Evolutionary conservation across 30 jellyfish, hydroid and myxozoan species (phyloP).

Genomic region (Aurelia aurita): DNA sequence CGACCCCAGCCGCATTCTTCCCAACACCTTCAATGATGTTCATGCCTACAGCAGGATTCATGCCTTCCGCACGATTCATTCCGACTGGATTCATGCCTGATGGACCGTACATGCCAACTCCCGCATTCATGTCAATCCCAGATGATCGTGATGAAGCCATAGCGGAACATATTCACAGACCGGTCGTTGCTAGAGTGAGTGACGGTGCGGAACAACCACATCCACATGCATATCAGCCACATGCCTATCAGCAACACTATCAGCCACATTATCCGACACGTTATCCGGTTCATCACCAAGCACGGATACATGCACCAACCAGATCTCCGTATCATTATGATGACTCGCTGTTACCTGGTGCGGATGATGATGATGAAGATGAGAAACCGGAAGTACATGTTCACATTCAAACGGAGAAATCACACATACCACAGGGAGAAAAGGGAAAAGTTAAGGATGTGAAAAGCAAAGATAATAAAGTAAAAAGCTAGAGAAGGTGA

Average conservation of each 20-base stretch:
- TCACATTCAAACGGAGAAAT: slow-evolving; percentile 95
- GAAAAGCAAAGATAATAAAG: background rate
- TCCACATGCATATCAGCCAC: slow-evolving; percentile 8
- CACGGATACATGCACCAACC: slow-evolving; percentile 36
- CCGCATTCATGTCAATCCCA: background rate
- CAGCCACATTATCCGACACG: background rate
- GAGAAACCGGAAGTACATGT: slow-evolving; percentile 99
- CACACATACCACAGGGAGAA: slow-evolving; percentile 73
- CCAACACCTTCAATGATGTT: slow-evolving; percentile 66
- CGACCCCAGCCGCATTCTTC: slow-evolving; percentile 55
- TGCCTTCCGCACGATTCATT: slow-evolving; percentile 33
- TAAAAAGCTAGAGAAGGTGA: too few species aligned
- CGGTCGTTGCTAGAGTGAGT: slow-evolving; percentile 8
- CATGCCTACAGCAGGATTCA: slow-evolving; percentile 22
- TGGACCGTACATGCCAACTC: slow-evolving; percentile 46
- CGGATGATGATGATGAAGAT: slow-evolving; percentile 85
- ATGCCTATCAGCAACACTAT: background rate
- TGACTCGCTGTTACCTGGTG: slow-evolving; percentile 17
- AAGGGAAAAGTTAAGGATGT: background rate
- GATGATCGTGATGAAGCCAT: background rate
- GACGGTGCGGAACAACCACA: slow-evolving; percentile 17
- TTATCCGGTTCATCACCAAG: slow-evolving; percentile 2
- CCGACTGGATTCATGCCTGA: slow-evolving; percentile 25
- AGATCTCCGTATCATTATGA: slow-evolving; percentile 49
- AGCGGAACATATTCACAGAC: slow-evolving; percentile 11